Evolutionary conservation across 1,140 invertebrate species (phyloP).

Genomic region (Panagrolaimus sp.): DNA sequence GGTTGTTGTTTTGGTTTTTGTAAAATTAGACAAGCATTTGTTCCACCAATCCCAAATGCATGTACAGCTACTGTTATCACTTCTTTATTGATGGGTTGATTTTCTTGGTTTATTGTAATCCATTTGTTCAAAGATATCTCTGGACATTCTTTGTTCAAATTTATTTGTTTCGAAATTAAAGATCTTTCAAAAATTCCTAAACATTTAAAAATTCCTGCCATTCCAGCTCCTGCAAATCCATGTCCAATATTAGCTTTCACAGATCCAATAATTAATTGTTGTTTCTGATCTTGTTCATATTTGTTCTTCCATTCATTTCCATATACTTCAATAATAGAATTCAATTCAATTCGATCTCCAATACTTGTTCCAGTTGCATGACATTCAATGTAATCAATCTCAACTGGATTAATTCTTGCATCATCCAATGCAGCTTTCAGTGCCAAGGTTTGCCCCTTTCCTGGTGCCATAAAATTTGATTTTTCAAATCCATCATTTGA

Average conservation of each 20-base stretch:
- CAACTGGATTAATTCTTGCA: not conserved
- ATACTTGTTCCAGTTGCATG: conserved; percentile 32
- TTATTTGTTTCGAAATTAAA: conserved; percentile 29
- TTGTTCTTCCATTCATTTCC: not conserved
- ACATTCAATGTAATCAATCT: conserved; percentile 32
- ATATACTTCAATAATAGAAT: conserved; percentile 13
- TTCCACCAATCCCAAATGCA: conserved; percentile 36
- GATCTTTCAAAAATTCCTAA: conserved; percentile 24
- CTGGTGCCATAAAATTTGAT: conserved; percentile 36
- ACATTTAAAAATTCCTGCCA: conserved; percentile 29
- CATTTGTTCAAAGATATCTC: conserved; percentile 8
- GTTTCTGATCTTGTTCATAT: not conserved
- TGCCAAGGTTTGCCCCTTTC: conserved; percentile 21
- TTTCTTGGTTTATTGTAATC: not conserved
- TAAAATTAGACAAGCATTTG: conserved; percentile 23
- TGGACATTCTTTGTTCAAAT: conserved; percentile 15
- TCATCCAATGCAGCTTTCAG: conserved; percentile 24
- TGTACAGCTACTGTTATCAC: conserved; percentile 20
- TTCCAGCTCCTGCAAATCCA: conserved; percentile 32
- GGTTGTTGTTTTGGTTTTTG: conserved; percentile 21
- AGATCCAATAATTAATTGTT: not conserved
- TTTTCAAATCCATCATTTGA: conserved; percentile 34
- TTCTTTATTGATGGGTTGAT: not conserved
- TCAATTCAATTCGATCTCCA: conserved; percentile 34
- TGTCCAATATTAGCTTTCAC: conserved; percentile 18